Evolutionary conservation across 2,888 invertebrate genomes (phyloP).

Genomic region (Metacarcinus magister): DNA sequence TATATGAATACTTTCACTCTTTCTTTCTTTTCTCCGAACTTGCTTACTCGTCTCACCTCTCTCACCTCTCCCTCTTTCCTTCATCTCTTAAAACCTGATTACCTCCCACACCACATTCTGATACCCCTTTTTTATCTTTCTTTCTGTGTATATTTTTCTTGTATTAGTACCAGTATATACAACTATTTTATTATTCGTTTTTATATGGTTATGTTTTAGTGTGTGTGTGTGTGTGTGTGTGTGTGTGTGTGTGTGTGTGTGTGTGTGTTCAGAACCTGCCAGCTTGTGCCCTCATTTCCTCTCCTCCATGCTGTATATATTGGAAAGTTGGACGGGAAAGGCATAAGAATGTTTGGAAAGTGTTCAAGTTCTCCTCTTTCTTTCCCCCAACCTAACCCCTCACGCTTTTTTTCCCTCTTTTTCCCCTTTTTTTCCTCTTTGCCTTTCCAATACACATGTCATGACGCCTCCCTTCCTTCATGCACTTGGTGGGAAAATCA

Average conservation of each 20-base stretch:
- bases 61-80: background rate
- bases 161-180: background rate
- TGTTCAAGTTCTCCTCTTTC: background rate
- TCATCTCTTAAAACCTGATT: background rate
- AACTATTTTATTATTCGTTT: background rate
- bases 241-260: background rate
- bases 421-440: background rate
- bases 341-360: background rate
- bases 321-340: background rate
- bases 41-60: background rate
- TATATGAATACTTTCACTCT: too few relatives aligned
- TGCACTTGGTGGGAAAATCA: background rate
- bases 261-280: background rate
- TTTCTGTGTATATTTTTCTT: background rate
- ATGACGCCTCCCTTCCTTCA: background rate
- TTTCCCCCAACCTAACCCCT: background rate
- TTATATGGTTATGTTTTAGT: background rate
- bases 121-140: background rate
- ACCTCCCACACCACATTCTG: background rate
- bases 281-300: background rate
- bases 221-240: too few relatives aligned
- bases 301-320: background rate
- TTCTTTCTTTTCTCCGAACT: background rate
- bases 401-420: background rate
- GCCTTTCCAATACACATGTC: background rate